Conservation (phyloP, 2,113 vertebrate species). For the Nansenia antarctica region DNA sequence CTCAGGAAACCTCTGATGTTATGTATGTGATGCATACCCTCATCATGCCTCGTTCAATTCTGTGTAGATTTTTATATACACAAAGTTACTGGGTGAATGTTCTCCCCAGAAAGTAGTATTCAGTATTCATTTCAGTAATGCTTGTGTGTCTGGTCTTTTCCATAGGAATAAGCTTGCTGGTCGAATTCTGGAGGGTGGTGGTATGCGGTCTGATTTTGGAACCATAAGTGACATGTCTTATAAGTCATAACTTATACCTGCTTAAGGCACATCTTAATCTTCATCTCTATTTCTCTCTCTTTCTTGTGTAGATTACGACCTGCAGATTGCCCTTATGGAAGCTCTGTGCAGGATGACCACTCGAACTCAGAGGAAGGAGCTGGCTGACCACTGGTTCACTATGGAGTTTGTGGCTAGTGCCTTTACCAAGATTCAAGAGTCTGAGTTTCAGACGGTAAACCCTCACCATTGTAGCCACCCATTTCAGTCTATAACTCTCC, state of each 20-base stretch:
- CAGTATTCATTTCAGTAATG: background rate
- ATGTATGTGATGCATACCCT: constrained; percentile 77
- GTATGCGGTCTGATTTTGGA: constrained; percentile 70
- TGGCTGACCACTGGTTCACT: constrained; percentile 84
- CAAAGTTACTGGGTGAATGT: background rate
- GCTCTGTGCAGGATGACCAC: constrained; percentile 90
- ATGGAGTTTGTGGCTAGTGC: constrained; percentile 86
- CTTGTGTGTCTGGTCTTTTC: constrained; percentile 40
- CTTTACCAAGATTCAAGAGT: constrained; percentile 85
- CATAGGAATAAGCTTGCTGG: constrained; percentile 84
- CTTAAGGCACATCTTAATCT: background rate
- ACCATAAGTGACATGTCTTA: background rate
- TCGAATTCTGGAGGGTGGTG: constrained; percentile 86
- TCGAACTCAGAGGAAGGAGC: constrained; percentile 75
- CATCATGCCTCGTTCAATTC: background rate
- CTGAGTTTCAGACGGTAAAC: constrained; percentile 95
- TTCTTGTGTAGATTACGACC: constrained; percentile 86
- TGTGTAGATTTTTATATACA: too few species aligned
- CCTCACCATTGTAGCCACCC: background rate
- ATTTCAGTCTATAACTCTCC: background rate
- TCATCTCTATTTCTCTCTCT: background rate
- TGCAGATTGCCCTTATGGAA: constrained; percentile 90
- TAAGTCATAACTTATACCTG: too few species aligned
- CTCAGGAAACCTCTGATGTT: constrained; percentile 80
- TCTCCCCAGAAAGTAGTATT: constrained; percentile 1